Evolutionary conservation across 2,888 invertebrate genomes (phyloP).

Genomic region (Linnaemya tessellans): DNA sequence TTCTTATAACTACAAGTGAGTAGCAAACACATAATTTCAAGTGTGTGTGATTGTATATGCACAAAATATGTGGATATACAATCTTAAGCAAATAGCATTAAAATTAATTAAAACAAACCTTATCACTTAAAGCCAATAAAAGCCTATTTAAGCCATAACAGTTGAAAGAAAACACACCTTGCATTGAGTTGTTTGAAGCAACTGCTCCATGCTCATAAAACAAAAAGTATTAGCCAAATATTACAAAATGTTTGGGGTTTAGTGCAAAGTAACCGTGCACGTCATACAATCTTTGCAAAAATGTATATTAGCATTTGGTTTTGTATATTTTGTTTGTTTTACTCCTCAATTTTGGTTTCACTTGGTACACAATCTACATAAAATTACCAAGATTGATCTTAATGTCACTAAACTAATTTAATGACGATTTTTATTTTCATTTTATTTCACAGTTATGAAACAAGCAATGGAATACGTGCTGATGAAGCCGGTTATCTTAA

Average conservation of each 20-base stretch:
- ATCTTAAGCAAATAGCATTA: not conserved
- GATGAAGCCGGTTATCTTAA: slow-evolving; percentile 86
- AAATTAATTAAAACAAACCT: not conserved
- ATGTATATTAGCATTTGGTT: slow-evolving; percentile 16
- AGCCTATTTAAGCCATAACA: slow-evolving; percentile 25
- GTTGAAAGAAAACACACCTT: slow-evolving; percentile 50
- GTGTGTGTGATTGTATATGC: too few relatives aligned
- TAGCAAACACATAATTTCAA: slow-evolving; percentile 57
- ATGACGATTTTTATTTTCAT: slow-evolving; percentile 9
- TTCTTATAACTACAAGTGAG: slow-evolving; percentile 84
- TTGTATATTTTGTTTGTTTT: not conserved
- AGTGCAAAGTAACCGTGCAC: not conserved
- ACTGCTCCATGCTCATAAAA: slow-evolving; percentile 9
- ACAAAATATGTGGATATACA: too few relatives aligned
- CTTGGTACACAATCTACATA: slow-evolving; percentile 43
- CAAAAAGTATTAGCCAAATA: slow-evolving; percentile 3
- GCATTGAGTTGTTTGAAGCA: slow-evolving; percentile 1
- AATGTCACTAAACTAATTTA: slow-evolving; percentile 42
- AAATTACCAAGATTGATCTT: slow-evolving; percentile 36
- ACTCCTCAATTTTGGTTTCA: slow-evolving; percentile 2
- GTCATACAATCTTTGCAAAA: slow-evolving; percentile 10
- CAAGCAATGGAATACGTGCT: slow-evolving; percentile 87
- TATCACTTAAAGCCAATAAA: slow-evolving; percentile 6
- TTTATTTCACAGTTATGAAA: slow-evolving; percentile 85
- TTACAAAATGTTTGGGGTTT: slow-evolving; percentile 54